Evolutionary conservation across 2,797 vertebrate genomes (phyloP).

Genomic region (Helarctos malayanus): DNA sequence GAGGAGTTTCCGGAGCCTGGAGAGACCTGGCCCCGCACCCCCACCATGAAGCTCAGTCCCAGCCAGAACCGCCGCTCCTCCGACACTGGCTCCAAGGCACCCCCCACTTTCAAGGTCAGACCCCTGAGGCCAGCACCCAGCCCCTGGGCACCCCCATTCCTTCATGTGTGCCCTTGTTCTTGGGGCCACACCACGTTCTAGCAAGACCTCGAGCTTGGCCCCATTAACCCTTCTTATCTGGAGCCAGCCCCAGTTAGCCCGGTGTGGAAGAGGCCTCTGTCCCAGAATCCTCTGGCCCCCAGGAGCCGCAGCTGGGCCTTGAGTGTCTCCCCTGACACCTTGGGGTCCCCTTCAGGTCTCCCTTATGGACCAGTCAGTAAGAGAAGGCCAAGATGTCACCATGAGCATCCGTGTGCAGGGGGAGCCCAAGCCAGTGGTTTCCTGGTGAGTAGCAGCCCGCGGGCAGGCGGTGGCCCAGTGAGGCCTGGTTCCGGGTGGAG

Average conservation of each 20-base stretch:
- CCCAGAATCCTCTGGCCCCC: neutral
- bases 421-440: slow-evolving; percentile 98
- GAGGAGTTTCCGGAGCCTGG: slow-evolving; percentile 95
- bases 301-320: neutral
- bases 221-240: neutral
- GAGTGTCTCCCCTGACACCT: slow-evolving; percentile 33
- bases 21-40: slow-evolving; percentile 85
- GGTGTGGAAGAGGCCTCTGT: neutral
- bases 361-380: slow-evolving; percentile 94
- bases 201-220: neutral
- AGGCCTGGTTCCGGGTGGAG: neutral
- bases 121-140: neutral
- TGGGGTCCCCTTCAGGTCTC: slow-evolving; percentile 90
- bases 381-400: slow-evolving; percentile 96
- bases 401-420: slow-evolving; percentile 95
- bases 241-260: neutral
- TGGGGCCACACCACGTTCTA: neutral
- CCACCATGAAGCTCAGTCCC: slow-evolving; percentile 88
- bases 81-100: slow-evolving; percentile 93
- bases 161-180: neutral
- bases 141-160: neutral
- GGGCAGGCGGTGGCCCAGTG: neutral
- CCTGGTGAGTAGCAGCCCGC: slow-evolving; percentile 92
- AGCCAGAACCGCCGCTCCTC: slow-evolving; percentile 84
- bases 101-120: slow-evolving; percentile 96